Evolutionary conservation across 1,140 invertebrate genomes (phyloP).

Genomic region (Cydia amplana): DNA sequence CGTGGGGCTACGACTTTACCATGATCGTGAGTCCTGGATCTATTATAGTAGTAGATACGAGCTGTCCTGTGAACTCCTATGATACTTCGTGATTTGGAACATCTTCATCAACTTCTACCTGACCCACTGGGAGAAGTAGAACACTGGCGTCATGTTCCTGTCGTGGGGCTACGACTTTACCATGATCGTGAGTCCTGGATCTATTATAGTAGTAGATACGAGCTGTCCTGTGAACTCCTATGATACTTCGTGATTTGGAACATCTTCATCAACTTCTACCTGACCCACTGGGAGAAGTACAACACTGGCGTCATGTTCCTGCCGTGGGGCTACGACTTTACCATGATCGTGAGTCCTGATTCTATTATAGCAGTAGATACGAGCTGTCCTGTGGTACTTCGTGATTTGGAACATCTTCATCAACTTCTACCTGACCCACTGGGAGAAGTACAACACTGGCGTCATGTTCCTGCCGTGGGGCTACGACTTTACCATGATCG

Average conservation of each 20-base stretch:
- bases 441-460: conserved; percentile 99
- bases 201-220: too few relatives aligned
- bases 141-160: conserved; percentile 96
- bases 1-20: conserved; percentile 98
- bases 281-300: too few relatives aligned
- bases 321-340: too few relatives aligned
- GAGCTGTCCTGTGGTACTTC: conserved; percentile 87
- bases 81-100: conserved; percentile 90
- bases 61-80: too few relatives aligned
- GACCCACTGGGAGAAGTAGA: conserved; percentile 99
- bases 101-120: conserved; percentile 96
- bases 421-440: conserved; percentile 97
- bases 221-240: too few relatives aligned
- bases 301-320: too few relatives aligned
- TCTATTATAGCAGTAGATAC: conserved; percentile 50
- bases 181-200: conserved; percentile 87
- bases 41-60: neutral
- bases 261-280: too few relatives aligned
- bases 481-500: conserved; percentile 95
- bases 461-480: conserved; percentile 98
- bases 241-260: too few relatives aligned
- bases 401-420: conserved; percentile 95
- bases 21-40: conserved; percentile 82
- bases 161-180: conserved; percentile 99
- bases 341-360: too few relatives aligned